These are phyloP conservation scores for Catocala nupta DNA, from an alignment of 2,888 invertebrate genomes.

Conservation along the genomic window DNA sequence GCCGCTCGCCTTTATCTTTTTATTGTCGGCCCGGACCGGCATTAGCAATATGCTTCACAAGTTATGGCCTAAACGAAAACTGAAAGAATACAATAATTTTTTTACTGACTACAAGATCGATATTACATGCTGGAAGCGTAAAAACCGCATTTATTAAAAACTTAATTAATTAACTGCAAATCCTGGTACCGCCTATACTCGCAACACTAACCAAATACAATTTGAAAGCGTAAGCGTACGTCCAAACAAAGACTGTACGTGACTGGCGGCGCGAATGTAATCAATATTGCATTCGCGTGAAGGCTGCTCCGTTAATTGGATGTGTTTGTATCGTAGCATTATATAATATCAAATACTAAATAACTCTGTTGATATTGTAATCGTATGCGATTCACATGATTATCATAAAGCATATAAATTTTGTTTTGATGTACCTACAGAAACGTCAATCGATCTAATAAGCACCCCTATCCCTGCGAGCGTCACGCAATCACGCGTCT, in stretches of 20 bases:
- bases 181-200: background rate
- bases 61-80: conserved; percentile 67
- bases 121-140: conserved; percentile 31
- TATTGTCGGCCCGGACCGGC: conserved; percentile 69
- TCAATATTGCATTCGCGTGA: conserved; percentile 49
- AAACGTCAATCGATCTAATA: background rate
- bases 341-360: conserved; percentile 30
- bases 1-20: conserved; percentile 75
- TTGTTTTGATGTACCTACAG: background rate
- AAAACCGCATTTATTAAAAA: conserved; percentile 11
- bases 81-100: conserved; percentile 58
- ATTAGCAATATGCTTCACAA: conserved; percentile 75
- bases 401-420: background rate
- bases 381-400: background rate
- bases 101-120: conserved; percentile 47
- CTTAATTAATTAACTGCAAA: background rate
- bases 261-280: conserved; percentile 38
- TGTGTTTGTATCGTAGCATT: conserved; percentile 28
- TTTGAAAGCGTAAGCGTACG: conserved; percentile 24
- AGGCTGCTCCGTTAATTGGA: conserved; percentile 36
- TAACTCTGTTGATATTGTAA: conserved; percentile 6
- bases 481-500: conserved; percentile 3
- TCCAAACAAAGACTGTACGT: conserved; percentile 41
- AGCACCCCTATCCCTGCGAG: conserved; percentile 1
- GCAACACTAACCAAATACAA: conserved; percentile 20